Conservation (phyloP, 2,113 vertebrate species). For the Erythrolamprus reginae region DNA sequence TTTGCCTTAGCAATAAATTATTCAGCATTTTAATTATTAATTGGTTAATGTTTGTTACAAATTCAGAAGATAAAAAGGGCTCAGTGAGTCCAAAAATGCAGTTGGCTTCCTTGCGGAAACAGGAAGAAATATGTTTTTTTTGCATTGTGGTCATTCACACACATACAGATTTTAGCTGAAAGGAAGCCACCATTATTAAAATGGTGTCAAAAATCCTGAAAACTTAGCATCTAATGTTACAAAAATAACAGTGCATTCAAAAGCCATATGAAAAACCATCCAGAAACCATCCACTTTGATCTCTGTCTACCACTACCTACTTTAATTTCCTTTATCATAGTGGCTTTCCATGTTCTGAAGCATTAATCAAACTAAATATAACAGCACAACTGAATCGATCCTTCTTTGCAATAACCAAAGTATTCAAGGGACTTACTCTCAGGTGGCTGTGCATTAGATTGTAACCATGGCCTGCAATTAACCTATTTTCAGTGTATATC, state of each 20-base stretch:
- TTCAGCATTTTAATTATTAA: slow-evolving; percentile 5
- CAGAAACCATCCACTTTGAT: neutral
- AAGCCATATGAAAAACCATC: neutral
- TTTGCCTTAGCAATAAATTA: neutral
- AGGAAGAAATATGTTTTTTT: neutral
- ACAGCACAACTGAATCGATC: neutral
- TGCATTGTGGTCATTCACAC: neutral
- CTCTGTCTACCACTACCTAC: neutral
- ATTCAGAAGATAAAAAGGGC: slow-evolving; percentile 9
- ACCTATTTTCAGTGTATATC: neutral
- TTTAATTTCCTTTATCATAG: neutral
- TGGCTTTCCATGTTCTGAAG: neutral
- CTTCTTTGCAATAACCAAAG: neutral
- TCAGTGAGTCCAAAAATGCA: neutral
- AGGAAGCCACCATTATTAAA: neutral
- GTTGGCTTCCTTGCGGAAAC: neutral
- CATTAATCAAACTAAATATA: neutral
- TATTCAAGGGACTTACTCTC: neutral
- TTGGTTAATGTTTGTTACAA: neutral
- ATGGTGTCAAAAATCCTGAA: neutral
- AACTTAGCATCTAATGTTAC: neutral
- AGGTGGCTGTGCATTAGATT: neutral
- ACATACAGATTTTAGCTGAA: neutral
- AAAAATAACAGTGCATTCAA: neutral
- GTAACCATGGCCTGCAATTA: neutral